phyloP scores from a whole-genome alignment of 2,797 vertebrate genomes.

The Aphelocoma californica region DNA sequence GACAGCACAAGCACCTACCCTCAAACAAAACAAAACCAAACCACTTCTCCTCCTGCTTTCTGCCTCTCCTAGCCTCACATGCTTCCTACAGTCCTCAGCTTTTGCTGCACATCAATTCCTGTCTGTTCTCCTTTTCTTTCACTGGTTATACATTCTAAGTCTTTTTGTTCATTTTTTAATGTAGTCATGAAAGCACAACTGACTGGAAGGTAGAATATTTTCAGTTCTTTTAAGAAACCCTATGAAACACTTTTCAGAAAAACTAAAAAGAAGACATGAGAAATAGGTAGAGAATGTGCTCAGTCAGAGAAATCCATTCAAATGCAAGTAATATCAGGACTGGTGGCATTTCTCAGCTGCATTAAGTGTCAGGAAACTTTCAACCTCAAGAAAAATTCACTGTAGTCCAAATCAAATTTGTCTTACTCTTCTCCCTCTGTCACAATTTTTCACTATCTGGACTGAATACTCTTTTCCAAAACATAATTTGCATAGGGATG shows the following conservation, averaged over 20 bases:
- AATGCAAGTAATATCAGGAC: not conserved
- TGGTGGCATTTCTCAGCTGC: not conserved
- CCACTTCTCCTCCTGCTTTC: not conserved
- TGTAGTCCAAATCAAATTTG: not conserved
- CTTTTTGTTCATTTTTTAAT: conserved; percentile 25
- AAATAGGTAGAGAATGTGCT: not conserved
- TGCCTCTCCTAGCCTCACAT: not conserved
- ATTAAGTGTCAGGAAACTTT: not conserved
- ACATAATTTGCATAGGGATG: not conserved
- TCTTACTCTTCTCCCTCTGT: not conserved
- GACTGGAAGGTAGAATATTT: not conserved
- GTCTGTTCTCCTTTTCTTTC: not conserved
- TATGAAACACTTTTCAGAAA: not conserved
- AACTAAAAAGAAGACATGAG: not conserved
- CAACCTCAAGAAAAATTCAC: not conserved
- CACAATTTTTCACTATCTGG: not conserved
- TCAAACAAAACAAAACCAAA: not conserved
- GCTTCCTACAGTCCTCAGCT: not conserved
- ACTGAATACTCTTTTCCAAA: not conserved
- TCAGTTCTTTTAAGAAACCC: not conserved
- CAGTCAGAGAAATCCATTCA: not conserved
- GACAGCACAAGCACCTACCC: not conserved
- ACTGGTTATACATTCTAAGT: not conserved
- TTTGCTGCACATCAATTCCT: not conserved
- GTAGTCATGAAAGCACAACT: not conserved